Evolutionary conservation across 2,888 invertebrate species (phyloP).

Genomic region (Lamellibrachia columna): DNA sequence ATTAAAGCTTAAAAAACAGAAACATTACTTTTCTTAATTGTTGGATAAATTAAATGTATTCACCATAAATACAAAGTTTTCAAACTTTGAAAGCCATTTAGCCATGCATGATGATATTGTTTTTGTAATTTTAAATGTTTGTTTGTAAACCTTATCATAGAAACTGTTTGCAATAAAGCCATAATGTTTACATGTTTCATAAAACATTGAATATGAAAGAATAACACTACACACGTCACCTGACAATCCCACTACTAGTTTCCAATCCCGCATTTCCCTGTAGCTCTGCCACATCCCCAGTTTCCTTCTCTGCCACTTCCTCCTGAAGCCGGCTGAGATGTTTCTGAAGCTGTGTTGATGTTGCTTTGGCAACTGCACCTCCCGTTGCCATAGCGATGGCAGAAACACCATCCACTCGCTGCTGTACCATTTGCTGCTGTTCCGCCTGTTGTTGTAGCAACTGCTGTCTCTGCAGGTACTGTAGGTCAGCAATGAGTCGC

Average conservation of each 20-base stretch:
- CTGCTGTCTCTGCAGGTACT: constrained; percentile 45
- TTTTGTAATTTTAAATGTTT: neutral
- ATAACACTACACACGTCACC: neutral
- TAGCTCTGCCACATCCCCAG: neutral
- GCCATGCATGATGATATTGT: neutral
- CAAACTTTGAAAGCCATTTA: too few species aligned
- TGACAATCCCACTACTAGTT: neutral
- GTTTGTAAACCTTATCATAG: neutral
- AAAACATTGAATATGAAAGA: neutral
- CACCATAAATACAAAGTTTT: too few species aligned
- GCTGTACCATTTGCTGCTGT: constrained; percentile 24
- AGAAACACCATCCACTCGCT: constrained; percentile 21
- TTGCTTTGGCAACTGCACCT: neutral
- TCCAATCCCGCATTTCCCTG: neutral
- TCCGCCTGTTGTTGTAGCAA: constrained; percentile 34
- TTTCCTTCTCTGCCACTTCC: neutral
- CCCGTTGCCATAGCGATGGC: neutral
- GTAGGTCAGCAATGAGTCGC: constrained; percentile 46
- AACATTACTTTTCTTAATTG: too few species aligned
- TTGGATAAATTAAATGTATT: too few species aligned
- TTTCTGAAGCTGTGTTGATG: constrained; percentile 7
- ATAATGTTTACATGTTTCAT: too few species aligned
- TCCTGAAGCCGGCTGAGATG: constrained; percentile 8
- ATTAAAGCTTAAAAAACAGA: too few species aligned
- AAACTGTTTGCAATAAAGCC: too few species aligned